Base-by-base conservation (phyloP, 2,797 vertebrate species). In the Alcedo atthis region DNA sequence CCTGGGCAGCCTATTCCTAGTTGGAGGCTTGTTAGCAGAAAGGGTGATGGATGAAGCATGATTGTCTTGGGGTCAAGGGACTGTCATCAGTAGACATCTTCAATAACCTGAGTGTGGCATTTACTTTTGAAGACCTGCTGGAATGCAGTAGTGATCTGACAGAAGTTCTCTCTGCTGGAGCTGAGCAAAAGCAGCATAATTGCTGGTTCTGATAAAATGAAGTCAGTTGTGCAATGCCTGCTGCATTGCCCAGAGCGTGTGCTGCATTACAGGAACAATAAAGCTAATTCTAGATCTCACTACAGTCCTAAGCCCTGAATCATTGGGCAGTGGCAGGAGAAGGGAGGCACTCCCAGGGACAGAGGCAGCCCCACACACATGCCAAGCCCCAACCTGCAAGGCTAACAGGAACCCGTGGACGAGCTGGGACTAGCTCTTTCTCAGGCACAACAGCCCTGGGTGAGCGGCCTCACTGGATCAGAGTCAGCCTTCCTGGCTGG, bases 271-370 rank as follows among this genome's bases (percentile, higher is more conserved):
- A 30, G 91, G 81, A 93, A 96, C 94, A 96, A 95, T 92, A 70
- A 88, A 84, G 92, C 78, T 92, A 84, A 87, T 96, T 95, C 95
- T 57, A 96, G 94, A 94, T 69, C 93, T 94, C 9, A 0, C 94
- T 92, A 83, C 90, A 63, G 55, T 86, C 90, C 93, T 94, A 79
- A 93, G 37, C 92, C 88, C 93, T 96, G 95, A 96, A 86, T 96
- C 94, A 94, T 64, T 4, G 15, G 87, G 89, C 90, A 91, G 82
- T 62, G 90, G 93, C 85, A 76, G 57, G 88, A 84, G 64, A 1
- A 3, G 51, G 45, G 86, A 93, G 95, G 81, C 90, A 67, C 93
- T 81, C 92, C 90, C 92, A 33, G 32, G 73, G 88, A 84, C 2
- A 12, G 55, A 75, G 66, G 25, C 89, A 90, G 81, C 48, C 62